phyloP scores from a whole-genome alignment of 2,797 vertebrate species.

The Agapornis canus region DNA sequence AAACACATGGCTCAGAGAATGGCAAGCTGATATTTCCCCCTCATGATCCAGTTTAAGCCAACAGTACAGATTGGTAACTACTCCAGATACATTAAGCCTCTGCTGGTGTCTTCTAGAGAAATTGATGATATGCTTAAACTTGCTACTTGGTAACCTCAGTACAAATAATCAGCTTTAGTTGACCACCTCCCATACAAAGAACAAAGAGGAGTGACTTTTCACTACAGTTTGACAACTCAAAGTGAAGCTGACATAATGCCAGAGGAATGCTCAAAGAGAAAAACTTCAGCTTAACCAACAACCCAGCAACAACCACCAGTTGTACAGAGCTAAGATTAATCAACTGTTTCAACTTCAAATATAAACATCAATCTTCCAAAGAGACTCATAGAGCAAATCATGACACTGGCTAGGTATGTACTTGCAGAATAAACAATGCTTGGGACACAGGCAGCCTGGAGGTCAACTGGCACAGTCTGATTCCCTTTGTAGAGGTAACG shows the following conservation, averaged over 20 bases:
- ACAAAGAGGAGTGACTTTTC: neutral
- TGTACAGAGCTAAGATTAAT: neutral
- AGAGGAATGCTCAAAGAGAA: neutral
- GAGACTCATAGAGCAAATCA: neutral
- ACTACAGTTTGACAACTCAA: neutral
- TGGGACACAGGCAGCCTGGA: neutral
- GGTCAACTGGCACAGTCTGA: neutral
- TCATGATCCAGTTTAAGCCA: neutral
- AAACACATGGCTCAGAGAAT: neutral
- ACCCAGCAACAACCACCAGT: neutral
- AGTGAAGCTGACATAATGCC: neutral
- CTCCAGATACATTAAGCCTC: neutral
- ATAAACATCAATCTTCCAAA: neutral
- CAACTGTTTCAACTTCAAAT: neutral
- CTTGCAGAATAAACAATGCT: rapidly evolving
- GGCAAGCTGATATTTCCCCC: neutral
- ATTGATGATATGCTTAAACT: neutral
- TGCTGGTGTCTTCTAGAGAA: neutral
- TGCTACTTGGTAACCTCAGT: neutral
- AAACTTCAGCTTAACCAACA: neutral
- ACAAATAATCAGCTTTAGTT: neutral
- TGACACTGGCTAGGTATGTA: neutral
- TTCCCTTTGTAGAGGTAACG: neutral
- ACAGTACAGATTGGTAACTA: neutral
- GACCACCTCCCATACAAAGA: neutral